Evolutionary conservation across 2,113 vertebrate genomes (phyloP).

Genomic region (Podarcis raffonei): DNA sequence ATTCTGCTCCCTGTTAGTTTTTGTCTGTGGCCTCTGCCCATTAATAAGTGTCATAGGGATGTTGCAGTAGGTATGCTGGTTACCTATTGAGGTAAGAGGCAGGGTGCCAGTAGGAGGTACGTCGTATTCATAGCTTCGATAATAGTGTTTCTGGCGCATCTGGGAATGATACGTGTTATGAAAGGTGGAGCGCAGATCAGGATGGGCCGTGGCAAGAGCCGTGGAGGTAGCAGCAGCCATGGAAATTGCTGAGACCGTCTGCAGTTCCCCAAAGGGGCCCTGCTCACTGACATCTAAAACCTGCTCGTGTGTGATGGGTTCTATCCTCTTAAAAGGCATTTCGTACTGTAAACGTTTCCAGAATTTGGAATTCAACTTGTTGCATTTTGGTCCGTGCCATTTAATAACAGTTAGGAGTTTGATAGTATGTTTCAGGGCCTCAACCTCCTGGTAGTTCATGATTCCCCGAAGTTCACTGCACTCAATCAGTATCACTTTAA

Average conservation of each 20-base stretch:
- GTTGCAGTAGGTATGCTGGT: constrained; percentile 99
- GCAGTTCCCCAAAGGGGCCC: constrained; percentile 96
- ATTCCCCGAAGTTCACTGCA: constrained; percentile 95
- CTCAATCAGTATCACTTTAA: constrained; percentile 98
- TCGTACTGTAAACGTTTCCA: constrained; percentile 99
- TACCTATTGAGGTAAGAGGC: constrained; percentile 94
- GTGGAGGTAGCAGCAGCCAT: constrained; percentile 98
- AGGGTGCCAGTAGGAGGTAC: constrained; percentile 93
- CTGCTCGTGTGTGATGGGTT: constrained; percentile 92
- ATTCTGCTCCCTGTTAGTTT: constrained; percentile 93
- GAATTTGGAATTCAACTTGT: constrained; percentile 98
- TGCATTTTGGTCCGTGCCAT: constrained; percentile 96
- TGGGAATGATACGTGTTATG: constrained; percentile 97
- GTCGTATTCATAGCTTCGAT: constrained; percentile 97
- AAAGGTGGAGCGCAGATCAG: constrained; percentile 95
- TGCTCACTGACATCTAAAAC: constrained; percentile 97
- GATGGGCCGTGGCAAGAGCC: constrained; percentile 96
- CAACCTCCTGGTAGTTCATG: constrained; percentile 99
- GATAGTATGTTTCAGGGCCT: constrained; percentile 97
- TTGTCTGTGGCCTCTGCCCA: constrained; percentile 93
- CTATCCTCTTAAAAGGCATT: constrained; percentile 97
- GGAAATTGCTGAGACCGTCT: constrained; percentile 96
- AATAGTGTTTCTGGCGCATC: constrained; percentile 99
- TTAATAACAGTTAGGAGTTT: constrained; percentile 98
- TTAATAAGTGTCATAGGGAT: constrained; percentile 99